phyloP scores from a whole-genome alignment of 2,888 invertebrate genomes.

The Folsomia candida region DNA sequence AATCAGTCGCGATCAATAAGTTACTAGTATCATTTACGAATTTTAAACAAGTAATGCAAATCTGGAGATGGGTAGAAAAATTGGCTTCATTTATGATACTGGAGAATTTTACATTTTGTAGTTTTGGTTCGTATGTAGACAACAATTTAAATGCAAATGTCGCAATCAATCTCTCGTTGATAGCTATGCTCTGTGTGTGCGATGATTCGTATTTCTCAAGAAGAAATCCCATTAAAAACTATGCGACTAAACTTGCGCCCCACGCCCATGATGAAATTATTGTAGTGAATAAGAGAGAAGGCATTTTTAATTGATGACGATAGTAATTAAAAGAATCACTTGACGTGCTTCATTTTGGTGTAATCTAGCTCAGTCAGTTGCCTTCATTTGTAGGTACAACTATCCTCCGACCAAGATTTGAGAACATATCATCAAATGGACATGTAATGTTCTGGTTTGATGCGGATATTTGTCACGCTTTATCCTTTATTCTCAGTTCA shows the following conservation, averaged over 20 bases:
- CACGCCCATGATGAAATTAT: neutral
- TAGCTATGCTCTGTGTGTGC: no score
- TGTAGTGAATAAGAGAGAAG: neutral
- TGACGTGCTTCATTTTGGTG: no score
- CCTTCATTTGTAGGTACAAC: no score
- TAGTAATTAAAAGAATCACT: neutral
- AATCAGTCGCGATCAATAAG: no score
- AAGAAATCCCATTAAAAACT: neutral
- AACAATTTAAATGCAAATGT: neutral
- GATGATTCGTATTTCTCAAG: neutral
- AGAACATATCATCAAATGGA: neutral
- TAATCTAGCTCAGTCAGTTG: no score
- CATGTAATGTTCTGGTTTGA: neutral
- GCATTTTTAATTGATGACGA: neutral
- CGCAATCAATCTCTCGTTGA: neutral
- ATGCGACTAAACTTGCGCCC: neutral
- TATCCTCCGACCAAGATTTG: no score
- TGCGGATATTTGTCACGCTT: neutral
- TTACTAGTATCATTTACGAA: no score
- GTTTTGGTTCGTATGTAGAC: no score
- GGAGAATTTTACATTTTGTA: no score
- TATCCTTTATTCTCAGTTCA: neutral
- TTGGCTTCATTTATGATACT: no score
- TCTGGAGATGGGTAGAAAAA: no score
- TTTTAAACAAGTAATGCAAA: no score